Base-by-base conservation (phyloP, 2,888 invertebrate species). In the Amphipyra berbera region DNA sequence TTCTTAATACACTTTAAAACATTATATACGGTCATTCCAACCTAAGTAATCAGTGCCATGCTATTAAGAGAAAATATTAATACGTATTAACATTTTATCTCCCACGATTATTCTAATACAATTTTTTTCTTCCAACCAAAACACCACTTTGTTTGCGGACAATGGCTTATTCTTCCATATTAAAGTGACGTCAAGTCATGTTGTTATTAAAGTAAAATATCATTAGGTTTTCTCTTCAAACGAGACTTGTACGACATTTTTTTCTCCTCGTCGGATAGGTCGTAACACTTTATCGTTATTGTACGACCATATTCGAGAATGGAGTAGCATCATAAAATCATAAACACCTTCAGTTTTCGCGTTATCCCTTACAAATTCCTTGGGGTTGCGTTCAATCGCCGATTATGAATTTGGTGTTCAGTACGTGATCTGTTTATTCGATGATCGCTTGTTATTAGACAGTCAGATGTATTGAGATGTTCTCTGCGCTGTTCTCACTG, bases 271-370 rank as follows among this genome's bases (percentile, higher is more conserved):
- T 79, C 57, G 79, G 77, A 80, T 79, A 73, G 85, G 82, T 82
- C 88, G 86, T 92, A 88, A 88, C 85, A 85, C 83, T 91, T 92
- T 89, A 90, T 89, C 85, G 89, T 90, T 91, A 92, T 90, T 91
- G 88, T 88, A 89, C 85, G 87, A 85, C 86, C 85, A 85, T 91
- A 91, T 89, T 87, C 83, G 83, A 82, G 85, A 88, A 91, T 86
- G 85, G 84, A 89, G 84, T 87, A 83, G 87, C 82, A 85, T 87
- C 91, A 85, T 92, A 91, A 90, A 90, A 91, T 90, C 89, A 90
- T 89, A 90, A 90, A 91, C 90, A 90, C 88, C 87, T 85, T 85
- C 85, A 83, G 82, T 83, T 84, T 79, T 73, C 83, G 73, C 82
- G 79, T 89, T 88, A 87, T 87, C 85, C 84, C 86, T 82, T 85